phyloP scores from a whole-genome alignment of 2,888 invertebrate species.

The Tenthredo mesomela region DNA sequence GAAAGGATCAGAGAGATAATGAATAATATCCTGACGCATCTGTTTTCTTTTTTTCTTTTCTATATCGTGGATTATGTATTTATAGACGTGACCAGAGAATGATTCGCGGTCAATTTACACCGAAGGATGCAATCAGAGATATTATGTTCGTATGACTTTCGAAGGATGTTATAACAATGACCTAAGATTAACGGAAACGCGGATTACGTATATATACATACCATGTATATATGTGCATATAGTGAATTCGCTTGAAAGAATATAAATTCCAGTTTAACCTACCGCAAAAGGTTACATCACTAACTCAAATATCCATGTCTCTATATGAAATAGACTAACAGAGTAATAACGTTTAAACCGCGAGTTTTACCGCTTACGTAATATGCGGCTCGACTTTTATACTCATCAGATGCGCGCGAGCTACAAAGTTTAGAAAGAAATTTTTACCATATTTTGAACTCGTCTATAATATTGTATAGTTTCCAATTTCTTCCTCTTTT shows the following conservation, averaged over 20 bases:
- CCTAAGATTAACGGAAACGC: conserved; percentile 15
- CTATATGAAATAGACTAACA: neutral
- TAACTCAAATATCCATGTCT: conserved; percentile 25
- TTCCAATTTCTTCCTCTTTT: too few relatives aligned
- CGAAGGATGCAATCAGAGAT: conserved; percentile 10
- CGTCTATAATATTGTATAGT: neutral
- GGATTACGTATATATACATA: too few relatives aligned
- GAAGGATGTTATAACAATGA: conserved; percentile 7
- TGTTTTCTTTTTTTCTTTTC: neutral
- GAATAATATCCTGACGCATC: neutral
- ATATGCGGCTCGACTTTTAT: neutral
- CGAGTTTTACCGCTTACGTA: conserved; percentile 6
- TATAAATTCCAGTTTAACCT: conserved; percentile 54
- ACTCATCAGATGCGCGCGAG: neutral
- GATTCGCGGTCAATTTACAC: neutral
- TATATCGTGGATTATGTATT: neutral
- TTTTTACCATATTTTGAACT: neutral
- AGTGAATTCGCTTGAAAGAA: neutral
- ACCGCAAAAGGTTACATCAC: conserved; percentile 62
- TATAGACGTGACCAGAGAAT: neutral
- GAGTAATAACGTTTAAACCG: neutral
- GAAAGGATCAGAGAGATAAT: neutral
- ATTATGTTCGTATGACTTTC: neutral
- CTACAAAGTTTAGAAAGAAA: neutral
- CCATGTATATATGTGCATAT: neutral